Evolutionary conservation across 2,113 vertebrate species (phyloP).

Genomic region (Procavia capensis): DNA sequence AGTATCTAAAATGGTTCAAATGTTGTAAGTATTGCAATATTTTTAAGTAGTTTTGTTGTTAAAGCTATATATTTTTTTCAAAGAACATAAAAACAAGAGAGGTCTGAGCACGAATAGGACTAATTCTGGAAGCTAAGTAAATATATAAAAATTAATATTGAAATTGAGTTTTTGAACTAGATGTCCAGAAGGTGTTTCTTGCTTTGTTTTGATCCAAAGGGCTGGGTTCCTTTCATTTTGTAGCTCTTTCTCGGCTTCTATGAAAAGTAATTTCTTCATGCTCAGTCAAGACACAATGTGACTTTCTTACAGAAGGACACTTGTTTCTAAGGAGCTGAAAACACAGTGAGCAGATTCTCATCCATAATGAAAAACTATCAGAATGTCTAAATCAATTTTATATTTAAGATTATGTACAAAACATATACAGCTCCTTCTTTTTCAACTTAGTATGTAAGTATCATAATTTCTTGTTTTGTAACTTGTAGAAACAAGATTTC

Average conservation of each 20-base stretch:
- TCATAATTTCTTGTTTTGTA: background rate
- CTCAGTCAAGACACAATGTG: background rate
- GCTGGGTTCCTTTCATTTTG: background rate
- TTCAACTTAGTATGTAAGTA: background rate
- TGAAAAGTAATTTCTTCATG: background rate
- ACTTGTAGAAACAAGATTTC: background rate
- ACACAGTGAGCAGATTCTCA: background rate
- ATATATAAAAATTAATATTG: background rate
- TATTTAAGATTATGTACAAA: background rate
- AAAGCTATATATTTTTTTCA: background rate
- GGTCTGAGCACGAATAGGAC: rapidly evolving
- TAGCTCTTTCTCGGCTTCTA: background rate
- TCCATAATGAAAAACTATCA: background rate
- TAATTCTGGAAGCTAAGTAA: background rate
- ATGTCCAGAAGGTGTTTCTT: no score
- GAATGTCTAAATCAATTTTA: background rate
- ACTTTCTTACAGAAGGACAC: background rate
- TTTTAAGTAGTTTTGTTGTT: background rate
- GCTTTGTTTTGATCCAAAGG: background rate
- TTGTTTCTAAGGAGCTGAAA: conserved; percentile 31
- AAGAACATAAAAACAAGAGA: background rate
- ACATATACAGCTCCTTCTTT: background rate
- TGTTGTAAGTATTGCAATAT: background rate
- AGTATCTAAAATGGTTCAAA: background rate
- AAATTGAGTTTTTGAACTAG: rapidly evolving